Percentiles rank a stretch among this genome's conserved stretches.
Evolutionary conservation across 37 sponge, comb jelly and placozoan species (phyloP).

Genomic region (Cliona cf. orientalis): DNA sequence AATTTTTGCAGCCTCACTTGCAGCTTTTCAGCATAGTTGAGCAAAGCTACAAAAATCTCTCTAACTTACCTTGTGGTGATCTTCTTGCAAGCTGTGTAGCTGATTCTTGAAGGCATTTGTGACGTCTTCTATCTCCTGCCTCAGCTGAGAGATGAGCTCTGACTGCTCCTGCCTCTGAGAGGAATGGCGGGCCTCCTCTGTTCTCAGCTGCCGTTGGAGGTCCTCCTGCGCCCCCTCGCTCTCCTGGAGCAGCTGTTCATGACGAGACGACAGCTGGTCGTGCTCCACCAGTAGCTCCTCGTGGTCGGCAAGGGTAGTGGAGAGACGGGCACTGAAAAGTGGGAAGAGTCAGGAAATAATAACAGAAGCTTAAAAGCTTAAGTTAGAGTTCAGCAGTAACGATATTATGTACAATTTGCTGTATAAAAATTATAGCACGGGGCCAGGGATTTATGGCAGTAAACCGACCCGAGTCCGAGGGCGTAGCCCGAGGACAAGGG

Average conservation of each 20-base stretch:
- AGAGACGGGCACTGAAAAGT: conserved; percentile 40
- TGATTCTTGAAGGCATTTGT: conserved; percentile 73
- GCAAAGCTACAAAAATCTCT: too few relatives aligned
- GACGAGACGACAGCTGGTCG: conserved; percentile 46
- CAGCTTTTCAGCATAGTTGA: too few relatives aligned
- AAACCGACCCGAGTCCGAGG: too few relatives aligned
- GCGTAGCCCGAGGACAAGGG: too few relatives aligned
- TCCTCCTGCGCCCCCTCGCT: conserved; percentile 6
- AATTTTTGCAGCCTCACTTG: not conserved
- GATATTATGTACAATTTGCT: too few relatives aligned
- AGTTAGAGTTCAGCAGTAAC: too few relatives aligned
- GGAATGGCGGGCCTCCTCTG: conserved; percentile 30
- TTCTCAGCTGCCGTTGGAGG: not conserved
- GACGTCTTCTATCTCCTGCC: conserved; percentile 51
- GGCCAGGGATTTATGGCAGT: too few relatives aligned
- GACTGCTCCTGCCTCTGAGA: conserved; percentile 42
- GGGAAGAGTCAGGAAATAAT: too few relatives aligned
- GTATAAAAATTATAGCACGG: too few relatives aligned
- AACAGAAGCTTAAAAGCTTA: too few relatives aligned
- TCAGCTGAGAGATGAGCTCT: conserved; percentile 54
- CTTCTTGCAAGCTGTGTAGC: conserved; percentile 56
- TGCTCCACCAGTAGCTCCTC: conserved; percentile 70
- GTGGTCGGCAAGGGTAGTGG: conserved; percentile 47
- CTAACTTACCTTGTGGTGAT: conserved; percentile 43
- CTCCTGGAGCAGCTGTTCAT: conserved; percentile 60